Evolutionary conservation across 2,888 invertebrate species (phyloP).

Genomic region (Dione vanillae): DNA sequence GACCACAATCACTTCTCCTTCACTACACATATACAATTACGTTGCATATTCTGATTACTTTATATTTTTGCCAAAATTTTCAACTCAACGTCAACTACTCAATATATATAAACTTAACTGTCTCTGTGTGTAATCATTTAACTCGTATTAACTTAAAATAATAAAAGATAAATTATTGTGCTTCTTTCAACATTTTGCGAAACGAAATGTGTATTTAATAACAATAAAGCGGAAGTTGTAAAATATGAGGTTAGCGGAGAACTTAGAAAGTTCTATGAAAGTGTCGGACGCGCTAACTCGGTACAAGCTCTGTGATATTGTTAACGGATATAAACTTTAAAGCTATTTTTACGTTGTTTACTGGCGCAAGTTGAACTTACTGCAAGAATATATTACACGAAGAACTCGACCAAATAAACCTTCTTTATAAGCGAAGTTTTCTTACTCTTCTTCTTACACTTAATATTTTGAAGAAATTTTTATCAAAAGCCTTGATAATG

Average conservation of each 20-base stretch:
- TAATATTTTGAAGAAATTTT: too few species aligned
- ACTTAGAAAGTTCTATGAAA: neutral
- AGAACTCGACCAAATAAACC: neutral
- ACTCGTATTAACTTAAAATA: neutral
- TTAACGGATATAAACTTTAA: neutral
- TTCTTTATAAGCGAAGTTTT: neutral
- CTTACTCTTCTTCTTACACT: too few species aligned
- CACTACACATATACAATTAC: too few species aligned
- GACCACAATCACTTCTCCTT: too few species aligned
- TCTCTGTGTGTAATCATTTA: too few species aligned
- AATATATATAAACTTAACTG: too few species aligned
- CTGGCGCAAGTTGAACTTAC: too few species aligned
- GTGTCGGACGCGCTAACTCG: neutral
- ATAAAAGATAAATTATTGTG: too few species aligned
- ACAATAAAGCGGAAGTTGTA: slow-evolving; percentile 2
- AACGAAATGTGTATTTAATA: neutral
- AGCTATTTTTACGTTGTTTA: slow-evolving; percentile 5
- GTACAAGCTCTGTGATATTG: neutral
- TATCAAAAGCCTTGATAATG: too few species aligned
- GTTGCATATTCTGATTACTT: too few species aligned
- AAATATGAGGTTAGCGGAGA: slow-evolving; percentile 1
- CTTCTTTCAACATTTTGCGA: neutral
- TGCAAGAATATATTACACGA: neutral
- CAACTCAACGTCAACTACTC: too few species aligned
- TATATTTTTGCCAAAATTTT: too few species aligned